Percentiles rank a stretch among this genome's conserved stretches.
Conservation (phyloP, 2,797 vertebrate species). For the Siniperca scherzeri region DNA sequence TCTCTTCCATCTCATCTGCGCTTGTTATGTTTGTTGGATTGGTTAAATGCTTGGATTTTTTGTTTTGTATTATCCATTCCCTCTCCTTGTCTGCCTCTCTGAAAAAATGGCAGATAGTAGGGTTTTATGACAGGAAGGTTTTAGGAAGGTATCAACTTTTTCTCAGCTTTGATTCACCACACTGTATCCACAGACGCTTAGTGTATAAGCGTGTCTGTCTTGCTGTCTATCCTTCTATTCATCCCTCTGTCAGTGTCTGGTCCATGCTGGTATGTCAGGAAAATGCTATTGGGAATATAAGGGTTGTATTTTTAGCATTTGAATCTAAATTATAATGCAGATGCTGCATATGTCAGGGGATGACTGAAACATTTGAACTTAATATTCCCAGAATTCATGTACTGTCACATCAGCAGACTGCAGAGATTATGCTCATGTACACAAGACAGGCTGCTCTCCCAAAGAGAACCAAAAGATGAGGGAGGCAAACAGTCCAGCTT, state of each 20-base stretch:
- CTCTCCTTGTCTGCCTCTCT: background rate
- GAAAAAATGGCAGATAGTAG: background rate
- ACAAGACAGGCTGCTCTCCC: background rate
- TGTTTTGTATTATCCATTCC: background rate
- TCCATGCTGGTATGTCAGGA: conserved; percentile 7
- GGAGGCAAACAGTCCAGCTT: background rate
- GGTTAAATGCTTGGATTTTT: background rate
- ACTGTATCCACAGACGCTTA: background rate
- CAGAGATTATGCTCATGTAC: background rate
- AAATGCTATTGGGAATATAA: conserved; percentile 6
- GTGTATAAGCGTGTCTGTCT: background rate
- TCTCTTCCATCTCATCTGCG: background rate
- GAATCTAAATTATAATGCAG: conserved; percentile 12
- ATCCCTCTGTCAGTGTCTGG: background rate
- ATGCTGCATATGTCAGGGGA: conserved; percentile 1
- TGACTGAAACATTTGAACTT: conserved; percentile 4
- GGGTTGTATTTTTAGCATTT: conserved; percentile 29
- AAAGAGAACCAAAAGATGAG: background rate
- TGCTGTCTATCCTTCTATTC: conserved; percentile 20
- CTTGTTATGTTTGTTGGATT: conserved; percentile 4
- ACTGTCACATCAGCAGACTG: background rate
- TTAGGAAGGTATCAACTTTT: conserved; percentile 5
- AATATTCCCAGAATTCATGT: background rate
- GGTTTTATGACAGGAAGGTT: conserved; percentile 24
- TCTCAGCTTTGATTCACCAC: conserved; percentile 16